phyloP scores from a whole-genome alignment of 1,140 invertebrate genomes.

The Formica exsecta region DNA sequence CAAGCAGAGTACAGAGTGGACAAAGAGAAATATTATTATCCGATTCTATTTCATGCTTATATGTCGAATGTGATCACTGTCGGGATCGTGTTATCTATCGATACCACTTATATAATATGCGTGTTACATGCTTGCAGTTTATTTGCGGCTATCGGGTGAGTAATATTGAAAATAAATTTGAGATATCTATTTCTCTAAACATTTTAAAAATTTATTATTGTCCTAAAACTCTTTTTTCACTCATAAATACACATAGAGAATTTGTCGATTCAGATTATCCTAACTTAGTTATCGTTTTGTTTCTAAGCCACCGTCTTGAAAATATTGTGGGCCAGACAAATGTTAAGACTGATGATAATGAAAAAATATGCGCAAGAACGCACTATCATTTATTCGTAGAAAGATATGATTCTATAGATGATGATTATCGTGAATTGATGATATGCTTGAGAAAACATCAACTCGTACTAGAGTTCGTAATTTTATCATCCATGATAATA shows the following conservation, averaged over 20 bases:
- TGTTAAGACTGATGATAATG: neutral
- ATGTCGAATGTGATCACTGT: neutral
- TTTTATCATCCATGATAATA: neutral
- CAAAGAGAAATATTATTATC: constrained; percentile 59
- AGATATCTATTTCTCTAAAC: neutral
- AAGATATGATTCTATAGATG: neutral
- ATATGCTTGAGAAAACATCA: constrained; percentile 39
- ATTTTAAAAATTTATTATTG: neutral
- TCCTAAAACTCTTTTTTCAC: neutral
- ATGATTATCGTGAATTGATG: constrained; percentile 14
- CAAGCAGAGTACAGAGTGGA: constrained; percentile 59
- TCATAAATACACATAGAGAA: neutral
- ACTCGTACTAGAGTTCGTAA: constrained; percentile 38
- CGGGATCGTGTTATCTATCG: constrained; percentile 24
- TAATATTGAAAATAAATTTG: neutral
- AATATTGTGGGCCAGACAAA: neutral
- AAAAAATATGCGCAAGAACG: neutral
- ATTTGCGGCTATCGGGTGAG: constrained; percentile 28
- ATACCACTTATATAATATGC: constrained; percentile 28
- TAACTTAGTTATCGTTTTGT: neutral
- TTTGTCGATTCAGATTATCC: too few species aligned
- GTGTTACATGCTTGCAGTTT: constrained; percentile 29
- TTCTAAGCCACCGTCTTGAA: constrained; percentile 34
- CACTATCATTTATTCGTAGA: neutral
- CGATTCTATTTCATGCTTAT: constrained; percentile 27